Base-by-base conservation (phyloP, 1,140 invertebrate species). In the Drosophila insularis region DNA sequence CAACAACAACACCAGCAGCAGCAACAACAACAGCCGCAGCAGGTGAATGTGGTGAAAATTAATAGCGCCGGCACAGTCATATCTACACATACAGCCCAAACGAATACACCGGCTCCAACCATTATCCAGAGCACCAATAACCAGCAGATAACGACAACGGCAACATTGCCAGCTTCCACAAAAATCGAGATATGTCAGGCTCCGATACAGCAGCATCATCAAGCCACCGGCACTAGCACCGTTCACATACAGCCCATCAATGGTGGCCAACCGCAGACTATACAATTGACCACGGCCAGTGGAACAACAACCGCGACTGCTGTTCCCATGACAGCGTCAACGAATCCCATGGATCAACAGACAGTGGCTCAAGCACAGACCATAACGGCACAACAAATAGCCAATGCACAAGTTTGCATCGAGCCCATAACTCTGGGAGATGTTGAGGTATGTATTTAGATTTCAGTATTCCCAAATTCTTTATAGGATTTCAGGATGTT, bases 321-420 rank as follows among this genome's bases (percentile, higher is more conserved):
- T 60, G 90, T 92, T 53, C 90, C 89, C 17, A 93, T 92, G 66
- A 81, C 82, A 31, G 92, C 93, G 75, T 75, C 87, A 90, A 92
- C 91, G 6, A 65, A 77, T 35, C 72, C 65, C 76, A 40, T 50
- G 81, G 58, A 66, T 55, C 11, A 76, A 61, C 31, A 58, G 66
- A 59, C 66, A 82, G 27, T 90, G 91, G 92, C 86, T 92, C 71
- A 75, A 19, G 68, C 73, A 13, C 81, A 90, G 60, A 80, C 87
- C n/a, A 75, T 82, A 56, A 84, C 93, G 68, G 92, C 92, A 32
- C 93, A 94, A 86, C 93, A 93, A 71, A 92, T 93, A 60, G 92
- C 93, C 71, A 93, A 94, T 90, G 94, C 94, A 87, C 94, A 95
- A 93, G 95, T 96, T 93, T 95, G 95, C 94, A 94, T 95, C 90